Conservation (phyloP, 2,113 vertebrate species). For the Electrona antarctica region DNA sequence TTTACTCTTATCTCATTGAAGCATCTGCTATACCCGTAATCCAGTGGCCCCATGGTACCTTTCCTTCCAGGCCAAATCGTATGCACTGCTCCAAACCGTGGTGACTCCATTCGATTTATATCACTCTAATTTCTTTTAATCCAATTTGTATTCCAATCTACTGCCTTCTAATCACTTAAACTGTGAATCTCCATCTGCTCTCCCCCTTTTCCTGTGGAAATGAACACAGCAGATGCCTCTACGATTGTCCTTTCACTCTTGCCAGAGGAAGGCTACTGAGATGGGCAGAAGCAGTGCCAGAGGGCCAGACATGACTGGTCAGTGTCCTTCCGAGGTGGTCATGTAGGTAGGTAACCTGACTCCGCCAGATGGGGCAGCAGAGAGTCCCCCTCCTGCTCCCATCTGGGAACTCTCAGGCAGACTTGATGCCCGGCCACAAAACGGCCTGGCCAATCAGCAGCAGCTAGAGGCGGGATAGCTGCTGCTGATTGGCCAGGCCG, state of each 20-base stretch:
- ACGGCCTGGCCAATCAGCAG: too few relatives aligned
- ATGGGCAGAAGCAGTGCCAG: conserved; percentile 68
- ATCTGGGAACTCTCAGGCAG: too few relatives aligned
- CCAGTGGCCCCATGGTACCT: conserved; percentile 84
- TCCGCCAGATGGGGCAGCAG: too few relatives aligned
- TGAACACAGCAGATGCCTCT: conserved; percentile 91
- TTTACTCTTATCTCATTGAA: conserved; percentile 95
- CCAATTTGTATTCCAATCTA: conserved; percentile 99
- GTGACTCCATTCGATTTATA: conserved; percentile 96
- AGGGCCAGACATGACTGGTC: conserved; percentile 45
- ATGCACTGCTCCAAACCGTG: conserved; percentile 80
- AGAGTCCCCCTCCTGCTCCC: too few relatives aligned
- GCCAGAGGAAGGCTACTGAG: conserved; percentile 83
- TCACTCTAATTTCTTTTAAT: conserved; percentile 98
- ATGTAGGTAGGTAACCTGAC: conserved; percentile 53
- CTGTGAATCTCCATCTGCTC: conserved; percentile 96
- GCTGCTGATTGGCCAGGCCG: too few relatives aligned
- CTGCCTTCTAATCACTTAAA: conserved; percentile 98
- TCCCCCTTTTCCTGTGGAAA: conserved; percentile 72
- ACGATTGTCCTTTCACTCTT: conserved; percentile 85
- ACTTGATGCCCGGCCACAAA: too few relatives aligned
- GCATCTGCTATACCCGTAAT: conserved; percentile 95
- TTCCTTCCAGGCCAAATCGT: conserved; percentile 57
- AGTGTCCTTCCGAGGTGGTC: conserved; percentile 71
- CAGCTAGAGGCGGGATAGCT: too few relatives aligned